Evolutionary conservation across 1,140 invertebrate genomes (phyloP), one percentile per base, ranked within the genome.

Genomic region (Hetaerina americana): DNA sequence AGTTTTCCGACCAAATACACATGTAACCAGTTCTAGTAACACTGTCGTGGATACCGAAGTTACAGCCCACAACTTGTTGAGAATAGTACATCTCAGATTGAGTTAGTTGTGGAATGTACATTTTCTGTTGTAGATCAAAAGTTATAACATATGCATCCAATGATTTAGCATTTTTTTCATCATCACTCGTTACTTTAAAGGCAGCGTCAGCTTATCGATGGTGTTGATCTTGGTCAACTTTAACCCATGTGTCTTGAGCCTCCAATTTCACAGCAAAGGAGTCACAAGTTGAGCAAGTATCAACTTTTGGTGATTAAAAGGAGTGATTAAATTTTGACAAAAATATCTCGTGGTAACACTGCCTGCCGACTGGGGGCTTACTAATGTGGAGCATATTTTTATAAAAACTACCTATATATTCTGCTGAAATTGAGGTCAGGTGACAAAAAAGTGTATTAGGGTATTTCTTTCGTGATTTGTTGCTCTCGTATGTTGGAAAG

Each of bases 51-150:
- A 68, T 68, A 27, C 67, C 67, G 25, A 68, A 68, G 24, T 68
- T 68, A 68, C 67, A 68, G 24, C 67, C 22, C 24, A 68, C 67
- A 26, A 68, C 67, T 68, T 68, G 67, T 68, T 68, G 67, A 68
- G 67, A 68, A 26, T 68, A 68, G 67, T 68, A 68, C 18, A 68
- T 68, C 24, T 68, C 67, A 26, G 24, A 26, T n/a, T 25, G 67
- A 5, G 67, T 68, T 68, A 68, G 67, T 68, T 26, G 6, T 26
- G 67, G 67, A 26, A 68, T 68, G 27, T 68, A 26, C 67, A 68
- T 25, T 25, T 68, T n/a, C 24, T 68, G 66, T 22, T 67, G 66
- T 67, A 67, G 25, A 67, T 67, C 66, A 67, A 67, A 67, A 67
- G 66, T 67, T 67, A 67, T 67, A 67, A 67, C 66, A 24, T 67